Percentiles rank a stretch among this genome's conserved stretches.
Conservation (phyloP, 2,113 vertebrate genomes). For the Microcebus lehilahytsara region DNA sequence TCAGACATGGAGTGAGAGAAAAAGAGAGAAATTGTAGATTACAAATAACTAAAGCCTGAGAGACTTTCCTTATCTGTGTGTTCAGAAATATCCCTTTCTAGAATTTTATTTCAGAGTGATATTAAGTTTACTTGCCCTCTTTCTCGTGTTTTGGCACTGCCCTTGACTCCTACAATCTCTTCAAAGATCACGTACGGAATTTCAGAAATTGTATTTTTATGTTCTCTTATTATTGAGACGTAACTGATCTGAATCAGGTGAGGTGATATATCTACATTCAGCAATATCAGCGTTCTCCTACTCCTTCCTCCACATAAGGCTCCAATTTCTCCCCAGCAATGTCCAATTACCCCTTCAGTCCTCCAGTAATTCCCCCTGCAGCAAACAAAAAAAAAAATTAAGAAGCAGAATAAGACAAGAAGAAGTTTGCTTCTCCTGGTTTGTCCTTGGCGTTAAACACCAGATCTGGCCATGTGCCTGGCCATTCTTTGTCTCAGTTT, state of each 20-base stretch:
- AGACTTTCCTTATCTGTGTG: not conserved
- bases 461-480: not conserved
- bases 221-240: not conserved
- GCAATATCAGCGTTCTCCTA: not conserved
- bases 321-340: not conserved
- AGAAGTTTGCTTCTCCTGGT: not conserved
- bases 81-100: not conserved
- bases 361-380: not conserved
- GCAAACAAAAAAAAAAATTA: not conserved
- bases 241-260: not conserved
- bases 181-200: not conserved
- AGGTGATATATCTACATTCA: not conserved
- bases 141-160: not conserved
- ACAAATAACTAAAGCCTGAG: too few relatives aligned
- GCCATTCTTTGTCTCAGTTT: not conserved
- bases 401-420: not conserved
- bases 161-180: not conserved
- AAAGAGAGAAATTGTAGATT: not conserved
- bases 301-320: not conserved
- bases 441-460: not conserved
- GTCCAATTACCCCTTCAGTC: not conserved
- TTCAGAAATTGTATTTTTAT: not conserved
- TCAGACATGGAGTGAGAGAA: not conserved
- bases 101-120: not conserved
- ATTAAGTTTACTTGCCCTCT: not conserved